Evolutionary conservation across 2,888 invertebrate species (phyloP).

Genomic region (Ditula angustiorana): DNA sequence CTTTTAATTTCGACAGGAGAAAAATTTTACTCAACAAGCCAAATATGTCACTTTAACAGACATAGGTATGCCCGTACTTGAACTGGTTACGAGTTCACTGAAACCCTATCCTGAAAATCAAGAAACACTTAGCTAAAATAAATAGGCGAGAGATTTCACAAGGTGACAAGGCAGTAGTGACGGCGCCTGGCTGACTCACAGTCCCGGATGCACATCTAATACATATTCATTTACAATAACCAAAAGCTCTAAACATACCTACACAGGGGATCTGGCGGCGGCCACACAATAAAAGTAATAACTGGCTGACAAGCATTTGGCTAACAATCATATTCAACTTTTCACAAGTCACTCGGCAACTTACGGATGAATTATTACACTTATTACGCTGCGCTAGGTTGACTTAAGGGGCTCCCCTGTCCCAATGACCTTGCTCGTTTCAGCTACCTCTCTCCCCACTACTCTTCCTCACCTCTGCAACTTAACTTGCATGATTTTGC

Average conservation of each 20-base stretch:
- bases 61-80: too few species aligned
- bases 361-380: neutral
- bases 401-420: too few species aligned
- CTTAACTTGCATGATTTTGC: too few species aligned
- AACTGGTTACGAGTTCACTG: neutral
- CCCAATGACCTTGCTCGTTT: too few species aligned
- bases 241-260: constrained; percentile 38
- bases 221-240: constrained; percentile 56
- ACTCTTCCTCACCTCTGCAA: too few species aligned
- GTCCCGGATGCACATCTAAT: constrained; percentile 61
- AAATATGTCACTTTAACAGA: too few species aligned
- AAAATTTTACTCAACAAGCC: neutral
- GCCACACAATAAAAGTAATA: constrained; percentile 16
- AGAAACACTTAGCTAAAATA: neutral
- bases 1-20: too few species aligned
- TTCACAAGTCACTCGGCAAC: constrained; percentile 3
- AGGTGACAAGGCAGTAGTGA: constrained; percentile 25
- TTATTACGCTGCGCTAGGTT: neutral
- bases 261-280: constrained; percentile 40
- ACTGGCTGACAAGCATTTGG: neutral
- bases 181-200: constrained; percentile 47
- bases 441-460: too few species aligned
- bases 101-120: neutral
- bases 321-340: neutral
- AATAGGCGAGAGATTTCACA: constrained; percentile 19